Percentiles rank a stretch among this genome's conserved stretches.
These are phyloP conservation scores for Sarcophaga caerulescens DNA, from an alignment of 2,888 invertebrate genomes.

Conservation along the genomic window DNA sequence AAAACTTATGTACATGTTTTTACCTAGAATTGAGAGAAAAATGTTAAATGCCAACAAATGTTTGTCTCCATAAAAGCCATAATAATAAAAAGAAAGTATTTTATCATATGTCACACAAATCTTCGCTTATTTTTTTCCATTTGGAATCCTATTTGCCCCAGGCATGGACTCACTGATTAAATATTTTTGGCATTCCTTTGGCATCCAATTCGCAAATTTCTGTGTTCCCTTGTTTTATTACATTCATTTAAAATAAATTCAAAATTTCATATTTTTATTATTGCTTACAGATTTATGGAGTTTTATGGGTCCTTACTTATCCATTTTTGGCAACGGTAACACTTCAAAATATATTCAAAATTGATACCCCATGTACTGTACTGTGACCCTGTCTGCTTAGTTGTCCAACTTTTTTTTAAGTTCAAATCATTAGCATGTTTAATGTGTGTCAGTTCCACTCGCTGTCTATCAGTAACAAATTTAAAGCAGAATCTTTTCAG, in stretches of 20 bases:
- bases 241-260: neutral
- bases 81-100: too few relatives aligned
- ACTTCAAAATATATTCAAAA: neutral
- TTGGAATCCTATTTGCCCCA: too few relatives aligned
- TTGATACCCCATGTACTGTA: neutral
- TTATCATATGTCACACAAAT: too few relatives aligned
- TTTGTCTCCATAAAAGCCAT: too few relatives aligned
- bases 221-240: neutral
- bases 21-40: too few relatives aligned
- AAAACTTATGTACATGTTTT: too few relatives aligned
- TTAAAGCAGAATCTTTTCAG: slow-evolving; percentile 27
- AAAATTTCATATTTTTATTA: neutral
- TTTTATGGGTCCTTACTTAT: neutral
- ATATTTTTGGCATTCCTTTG: too few relatives aligned
- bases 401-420: too few relatives aligned
- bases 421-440: neutral
- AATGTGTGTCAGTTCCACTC: neutral
- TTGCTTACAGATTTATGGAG: neutral
- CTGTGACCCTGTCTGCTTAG: too few relatives aligned
- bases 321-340: neutral
- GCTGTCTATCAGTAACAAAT: neutral
- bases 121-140: too few relatives aligned
- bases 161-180: neutral
- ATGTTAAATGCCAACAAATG: too few relatives aligned
- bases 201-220: too few relatives aligned